These are phyloP conservation scores for Merluccius polli DNA, from an alignment of 2,797 vertebrate genomes.

Conservation along the genomic window DNA sequence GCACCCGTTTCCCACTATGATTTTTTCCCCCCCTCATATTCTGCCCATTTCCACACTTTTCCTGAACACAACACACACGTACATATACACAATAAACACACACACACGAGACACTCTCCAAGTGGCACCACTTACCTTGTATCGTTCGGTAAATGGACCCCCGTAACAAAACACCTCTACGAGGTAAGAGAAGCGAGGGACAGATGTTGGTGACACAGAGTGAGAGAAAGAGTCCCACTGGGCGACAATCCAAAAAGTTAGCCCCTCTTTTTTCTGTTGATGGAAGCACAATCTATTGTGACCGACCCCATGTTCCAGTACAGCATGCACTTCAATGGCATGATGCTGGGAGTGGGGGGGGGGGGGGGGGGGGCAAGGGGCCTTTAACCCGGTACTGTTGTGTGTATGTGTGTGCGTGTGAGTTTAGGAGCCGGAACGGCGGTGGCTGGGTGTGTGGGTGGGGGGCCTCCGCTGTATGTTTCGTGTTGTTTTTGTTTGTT, in stretches of 20 bases:
- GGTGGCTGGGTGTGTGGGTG: not conserved
- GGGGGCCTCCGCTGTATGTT: conserved; percentile 42
- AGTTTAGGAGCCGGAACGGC: not conserved
- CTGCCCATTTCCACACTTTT: not conserved
- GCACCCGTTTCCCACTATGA: not conserved
- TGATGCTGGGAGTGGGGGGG: conserved; percentile 35
- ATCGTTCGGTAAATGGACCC: conserved; percentile 56
- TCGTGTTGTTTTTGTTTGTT: conserved; percentile 62
- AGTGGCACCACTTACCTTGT: conserved; percentile 64
- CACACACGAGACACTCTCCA: conserved; percentile 19
- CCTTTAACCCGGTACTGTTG: not conserved
- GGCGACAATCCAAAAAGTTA: conserved; percentile 60
- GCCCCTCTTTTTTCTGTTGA: conserved; percentile 70
- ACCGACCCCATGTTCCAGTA: conserved; percentile 39
- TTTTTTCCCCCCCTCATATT: conserved; percentile 7
- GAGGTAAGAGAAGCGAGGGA: conserved; percentile 52
- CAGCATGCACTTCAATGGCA: conserved; percentile 59
- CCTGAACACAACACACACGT: too few species aligned
- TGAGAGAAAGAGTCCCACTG: conserved; percentile 54
- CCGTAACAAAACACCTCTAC: conserved; percentile 54
- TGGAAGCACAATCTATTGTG: conserved; percentile 72
- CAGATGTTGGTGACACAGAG: conserved; percentile 47
- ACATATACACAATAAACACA: conserved; percentile 6
- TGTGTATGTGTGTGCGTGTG: not conserved
- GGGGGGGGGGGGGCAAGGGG: not conserved